Evolutionary conservation across 2,888 invertebrate genomes (phyloP).

Genomic region (Mythimna impura): DNA sequence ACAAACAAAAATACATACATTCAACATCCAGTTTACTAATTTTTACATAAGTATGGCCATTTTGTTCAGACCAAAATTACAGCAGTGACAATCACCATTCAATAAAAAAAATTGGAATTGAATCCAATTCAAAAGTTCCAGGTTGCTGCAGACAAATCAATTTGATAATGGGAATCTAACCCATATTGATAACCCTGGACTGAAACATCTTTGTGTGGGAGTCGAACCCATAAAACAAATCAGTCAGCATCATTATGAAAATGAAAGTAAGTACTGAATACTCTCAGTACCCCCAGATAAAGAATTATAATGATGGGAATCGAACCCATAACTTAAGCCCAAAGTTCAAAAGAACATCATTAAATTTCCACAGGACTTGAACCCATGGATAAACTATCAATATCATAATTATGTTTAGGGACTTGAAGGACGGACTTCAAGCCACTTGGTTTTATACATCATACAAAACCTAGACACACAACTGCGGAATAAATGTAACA

Average conservation of each 20-base stretch:
- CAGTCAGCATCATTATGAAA: not conserved
- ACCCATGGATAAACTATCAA: not conserved
- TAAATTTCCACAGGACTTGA: not conserved
- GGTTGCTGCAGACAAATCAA: not conserved
- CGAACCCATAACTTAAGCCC: not conserved
- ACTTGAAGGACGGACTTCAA: conserved; percentile 3
- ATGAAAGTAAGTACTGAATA: not conserved
- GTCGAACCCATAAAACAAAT: conserved; percentile 21
- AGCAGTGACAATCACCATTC: not conserved
- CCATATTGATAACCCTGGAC: conserved; percentile 10
- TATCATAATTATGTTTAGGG: conserved; percentile 2
- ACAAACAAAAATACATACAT: not conserved
- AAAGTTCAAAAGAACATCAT: not conserved
- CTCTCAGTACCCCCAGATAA: not conserved
- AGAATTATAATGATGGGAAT: not conserved
- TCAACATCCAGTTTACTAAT: not conserved
- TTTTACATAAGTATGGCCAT: not conserved
- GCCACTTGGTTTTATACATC: not conserved
- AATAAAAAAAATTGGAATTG: conserved; percentile 23
- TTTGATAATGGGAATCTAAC: conserved; percentile 45
- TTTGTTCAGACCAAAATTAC: not conserved
- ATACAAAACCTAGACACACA: not conserved
- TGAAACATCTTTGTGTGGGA: not conserved
- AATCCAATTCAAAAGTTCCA: conserved; percentile 39
- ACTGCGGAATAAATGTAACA: too few species aligned